phyloP scores from a whole-genome alignment of 2,113 vertebrate species.

The Sterrhoptilus dennistouni region DNA sequence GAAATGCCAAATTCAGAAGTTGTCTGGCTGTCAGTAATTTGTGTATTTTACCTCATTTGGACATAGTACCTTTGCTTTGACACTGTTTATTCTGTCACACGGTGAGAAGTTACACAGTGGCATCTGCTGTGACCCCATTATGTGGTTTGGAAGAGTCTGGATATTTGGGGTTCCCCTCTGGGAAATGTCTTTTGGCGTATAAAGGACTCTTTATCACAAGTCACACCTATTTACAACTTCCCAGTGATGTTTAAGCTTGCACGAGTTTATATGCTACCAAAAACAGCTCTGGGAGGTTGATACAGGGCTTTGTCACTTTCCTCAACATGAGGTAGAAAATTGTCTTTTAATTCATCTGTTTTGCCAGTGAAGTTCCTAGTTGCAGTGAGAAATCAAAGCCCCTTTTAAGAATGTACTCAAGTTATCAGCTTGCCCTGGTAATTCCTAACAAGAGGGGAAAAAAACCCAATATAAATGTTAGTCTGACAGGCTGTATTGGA shows the following conservation, averaged over 20 bases:
- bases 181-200: neutral
- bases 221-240: neutral
- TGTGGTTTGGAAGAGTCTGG: neutral
- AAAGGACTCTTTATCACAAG: neutral
- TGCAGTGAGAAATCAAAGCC: neutral
- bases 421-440: neutral
- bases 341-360: neutral
- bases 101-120: neutral
- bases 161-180: neutral
- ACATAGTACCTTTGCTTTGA: neutral
- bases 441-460: neutral
- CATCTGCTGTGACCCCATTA: neutral
- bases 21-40: neutral
- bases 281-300: neutral
- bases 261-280: neutral
- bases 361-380: neutral
- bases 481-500: neutral
- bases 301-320: neutral
- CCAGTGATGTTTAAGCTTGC: neutral
- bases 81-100: neutral
- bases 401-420: neutral
- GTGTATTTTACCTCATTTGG: neutral
- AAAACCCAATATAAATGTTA: neutral
- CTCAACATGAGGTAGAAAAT: neutral
- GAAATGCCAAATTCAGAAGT: neutral